A percentile compares a stretch with the other conserved stretches of the same genome.
phyloP scores from a whole-genome alignment of 2,797 vertebrate genomes.

The Petrocephalus sullivani region DNA sequence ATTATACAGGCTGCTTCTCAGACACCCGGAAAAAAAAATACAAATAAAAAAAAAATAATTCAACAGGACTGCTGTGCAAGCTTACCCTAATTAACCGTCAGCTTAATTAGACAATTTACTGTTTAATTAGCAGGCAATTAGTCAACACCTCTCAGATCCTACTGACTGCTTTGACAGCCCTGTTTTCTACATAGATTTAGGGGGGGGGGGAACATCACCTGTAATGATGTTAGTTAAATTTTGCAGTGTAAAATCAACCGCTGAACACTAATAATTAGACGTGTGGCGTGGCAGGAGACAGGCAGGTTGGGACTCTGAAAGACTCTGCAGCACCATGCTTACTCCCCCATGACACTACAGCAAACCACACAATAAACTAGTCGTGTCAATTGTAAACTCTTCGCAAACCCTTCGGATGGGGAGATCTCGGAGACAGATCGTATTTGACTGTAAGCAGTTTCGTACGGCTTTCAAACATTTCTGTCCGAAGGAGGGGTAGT shows the following conservation, averaged over 20 bases:
- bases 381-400: not conserved
- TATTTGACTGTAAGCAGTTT: not conserved
- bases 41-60: constrained; percentile 45
- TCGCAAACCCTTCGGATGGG: not conserved
- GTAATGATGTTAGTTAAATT: constrained; percentile 34
- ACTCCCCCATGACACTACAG: not conserved
- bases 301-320: constrained; percentile 31
- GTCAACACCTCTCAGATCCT: constrained; percentile 88
- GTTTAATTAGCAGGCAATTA: constrained; percentile 97
- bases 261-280: constrained; percentile 16
- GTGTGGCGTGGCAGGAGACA: constrained; percentile 10
- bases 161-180: constrained; percentile 55
- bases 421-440: not conserved
- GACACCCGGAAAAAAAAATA: constrained; percentile 69
- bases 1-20: constrained; percentile 80
- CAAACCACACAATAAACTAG: not conserved
- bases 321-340: constrained; percentile 17
- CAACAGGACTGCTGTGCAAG: constrained; percentile 85
- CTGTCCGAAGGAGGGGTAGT: not conserved
- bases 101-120: constrained; percentile 97
- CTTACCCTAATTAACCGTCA: constrained; percentile 88
- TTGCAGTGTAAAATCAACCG: constrained; percentile 12
- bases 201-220: constrained; percentile 34
- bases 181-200: constrained; percentile 41
- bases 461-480: not conserved